phyloP scores from a whole-genome alignment of 2,113 vertebrate genomes.

The Oenanthe melanoleuca region DNA sequence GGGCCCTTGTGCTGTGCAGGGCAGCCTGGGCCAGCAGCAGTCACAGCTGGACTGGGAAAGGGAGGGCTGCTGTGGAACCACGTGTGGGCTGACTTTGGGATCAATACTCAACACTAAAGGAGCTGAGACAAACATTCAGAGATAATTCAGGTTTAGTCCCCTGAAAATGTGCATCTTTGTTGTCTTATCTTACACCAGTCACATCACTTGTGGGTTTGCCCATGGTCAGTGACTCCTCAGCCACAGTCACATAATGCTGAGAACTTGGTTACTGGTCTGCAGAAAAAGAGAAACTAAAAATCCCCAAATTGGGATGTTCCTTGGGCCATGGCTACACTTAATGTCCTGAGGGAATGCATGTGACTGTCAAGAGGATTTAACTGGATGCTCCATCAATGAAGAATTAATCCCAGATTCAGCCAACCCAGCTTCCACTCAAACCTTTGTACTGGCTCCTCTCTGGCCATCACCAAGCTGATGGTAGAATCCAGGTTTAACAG shows the following conservation, averaged over 20 bases:
- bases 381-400: background rate
- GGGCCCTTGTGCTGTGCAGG: background rate
- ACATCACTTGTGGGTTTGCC: background rate
- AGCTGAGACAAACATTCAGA: background rate
- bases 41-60: background rate
- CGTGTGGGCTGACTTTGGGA: accelerated
- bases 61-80: background rate
- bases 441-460: background rate
- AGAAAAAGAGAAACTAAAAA: background rate
- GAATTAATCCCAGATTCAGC: background rate
- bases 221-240: background rate
- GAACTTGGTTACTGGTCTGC: background rate
- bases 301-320: background rate
- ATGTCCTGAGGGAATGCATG: background rate
- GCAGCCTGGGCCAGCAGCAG: background rate
- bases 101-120: background rate
- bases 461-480: background rate
- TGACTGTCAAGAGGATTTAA: background rate
- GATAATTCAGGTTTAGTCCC: background rate
- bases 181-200: background rate
- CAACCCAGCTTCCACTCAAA: background rate
- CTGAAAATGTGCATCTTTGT: background rate
- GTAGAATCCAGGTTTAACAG: background rate
- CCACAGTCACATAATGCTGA: background rate
- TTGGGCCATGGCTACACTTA: background rate